Evolutionary conservation across 1,140 invertebrate genomes (phyloP), one percentile per base, ranked within the genome.

Genomic region (Myzus persicae): DNA sequence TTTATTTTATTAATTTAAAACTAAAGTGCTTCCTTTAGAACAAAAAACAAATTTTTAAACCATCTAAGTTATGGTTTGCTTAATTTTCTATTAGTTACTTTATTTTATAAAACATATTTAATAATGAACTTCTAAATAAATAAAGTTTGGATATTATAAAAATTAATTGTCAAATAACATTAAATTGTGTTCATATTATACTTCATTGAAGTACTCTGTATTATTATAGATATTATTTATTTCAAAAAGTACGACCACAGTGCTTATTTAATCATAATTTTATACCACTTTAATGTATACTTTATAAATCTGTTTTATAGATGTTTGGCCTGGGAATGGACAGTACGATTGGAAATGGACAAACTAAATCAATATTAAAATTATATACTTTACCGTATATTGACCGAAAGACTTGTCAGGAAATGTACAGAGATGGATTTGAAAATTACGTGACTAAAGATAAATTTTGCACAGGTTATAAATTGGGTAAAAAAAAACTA

Each of bases 401-500:
- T 22, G 22, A 92, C 9, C 67, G n/a, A 5, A 26, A 7, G 0
- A 36, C 44, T 8, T 92, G 90, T 82, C 90, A 46, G 31, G 7
- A 82, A 26, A 46, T 92, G 67, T 81, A 81, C 14, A 82, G 31
- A 48, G 22, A 76, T 36, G 59, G 42, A 82, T 92, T 92, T 46
- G 5, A 82, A 76, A 18, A 26, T 42, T 92, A 46, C 31, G 44
- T 92, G 6, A 92, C 90, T 7, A 36, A 9, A 22, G 90, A 92
- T 92, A 92, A 92, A 82, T 82, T 92, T 48, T 92, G 90, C 42
- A 76, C 90, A 11, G 67, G 59, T 81, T 92, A 76, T 24, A n/a
- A 46, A 46, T 48, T 36, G 22, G 85, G 85, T 88, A 48, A 88
- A 36, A 85, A 67, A 67, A 67, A 31, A 76, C 31, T n/a, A n/a